phyloP scores from a whole-genome alignment of 2,113 vertebrate genomes.

The Patagioenas fasciata region DNA sequence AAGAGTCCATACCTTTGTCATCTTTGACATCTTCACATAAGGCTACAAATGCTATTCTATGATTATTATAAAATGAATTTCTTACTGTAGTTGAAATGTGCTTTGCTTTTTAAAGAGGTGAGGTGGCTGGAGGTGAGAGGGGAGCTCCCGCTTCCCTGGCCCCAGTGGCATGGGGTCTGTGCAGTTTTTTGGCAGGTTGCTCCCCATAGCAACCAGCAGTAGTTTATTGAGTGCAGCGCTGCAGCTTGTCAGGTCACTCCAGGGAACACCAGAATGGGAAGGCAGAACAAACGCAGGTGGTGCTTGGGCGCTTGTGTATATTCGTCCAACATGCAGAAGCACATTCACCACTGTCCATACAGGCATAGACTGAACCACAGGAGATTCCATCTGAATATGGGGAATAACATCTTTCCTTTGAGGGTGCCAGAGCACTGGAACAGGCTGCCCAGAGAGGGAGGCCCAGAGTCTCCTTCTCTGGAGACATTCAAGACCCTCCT shows the following conservation, averaged over 20 bases:
- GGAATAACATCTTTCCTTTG: no score
- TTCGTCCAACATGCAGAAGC: neutral
- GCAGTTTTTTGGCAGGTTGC: slow-evolving; percentile 9
- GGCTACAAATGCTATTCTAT: slow-evolving; percentile 9
- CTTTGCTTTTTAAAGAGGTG: slow-evolving; percentile 18
- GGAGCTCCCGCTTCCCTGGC: neutral
- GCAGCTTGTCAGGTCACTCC: neutral
- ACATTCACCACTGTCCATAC: rapidly evolving
- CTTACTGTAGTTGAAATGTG: neutral
- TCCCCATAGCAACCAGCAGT: neutral
- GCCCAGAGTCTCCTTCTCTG: no score
- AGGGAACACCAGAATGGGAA: neutral
- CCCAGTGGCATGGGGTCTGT: neutral
- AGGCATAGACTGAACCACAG: no score
- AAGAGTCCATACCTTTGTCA: slow-evolving; percentile 21
- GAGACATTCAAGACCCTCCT: no score
- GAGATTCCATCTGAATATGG: no score
- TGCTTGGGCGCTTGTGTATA: neutral
- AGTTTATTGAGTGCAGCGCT: slow-evolving; percentile 3
- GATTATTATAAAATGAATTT: slow-evolving; percentile 6
- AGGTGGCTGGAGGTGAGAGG: neutral
- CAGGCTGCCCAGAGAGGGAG: no score
- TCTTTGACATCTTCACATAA: slow-evolving; percentile 28
- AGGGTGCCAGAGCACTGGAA: no score
- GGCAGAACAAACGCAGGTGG: neutral